Base-by-base conservation (phyloP, 2,888 invertebrate species). In the Liopterus haemorrhoidalis region DNA sequence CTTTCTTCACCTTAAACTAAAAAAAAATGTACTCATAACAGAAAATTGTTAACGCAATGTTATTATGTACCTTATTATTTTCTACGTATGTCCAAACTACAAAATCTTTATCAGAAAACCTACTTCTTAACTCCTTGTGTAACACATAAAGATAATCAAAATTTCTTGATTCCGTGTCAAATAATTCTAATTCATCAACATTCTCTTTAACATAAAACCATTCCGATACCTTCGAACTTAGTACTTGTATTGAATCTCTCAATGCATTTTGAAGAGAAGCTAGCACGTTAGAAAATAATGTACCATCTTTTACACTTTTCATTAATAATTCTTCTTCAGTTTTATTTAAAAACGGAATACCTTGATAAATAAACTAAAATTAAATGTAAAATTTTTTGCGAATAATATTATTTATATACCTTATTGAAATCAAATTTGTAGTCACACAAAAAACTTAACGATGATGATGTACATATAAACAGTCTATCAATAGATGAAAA, bases 361-460 rank as follows among this genome's bases (percentile, higher is more conserved):
- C 85, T 53, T 78, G 70, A 61, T 80, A 78, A 12, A 73, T 71
- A 55, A 80, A 77, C 86, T 86, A 70, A 28, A 70, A 69, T 52
- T 48, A 46, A 16, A 39, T 41, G 36, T 40, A 28, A n/a, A 25
- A 9, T 2, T 9, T 11, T 8, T 37, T 21, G 20, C 12, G 40
- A n/a, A n/a, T 27, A 16, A 20, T 9, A 11, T 16, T 28, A 25
- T 21, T 22, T 32, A 27, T 24, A 57, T 71, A 85, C 86, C 78
- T 84, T 83, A 64, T 86, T 85, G 60, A 85, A 87, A 67, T 87
- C 76, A 65, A 83, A 82, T 16, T 76, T 73, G 59, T 81, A 70
- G 39, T 61, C 62, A 54, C 73, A 72, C 22, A 85, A 68, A 63
- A 85, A 87, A 46, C 76, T 73, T 9, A 82, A 57, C 3, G 79